phyloP scores from a whole-genome alignment of 2,113 vertebrate genomes.

The Oryzias melastigma region DNA sequence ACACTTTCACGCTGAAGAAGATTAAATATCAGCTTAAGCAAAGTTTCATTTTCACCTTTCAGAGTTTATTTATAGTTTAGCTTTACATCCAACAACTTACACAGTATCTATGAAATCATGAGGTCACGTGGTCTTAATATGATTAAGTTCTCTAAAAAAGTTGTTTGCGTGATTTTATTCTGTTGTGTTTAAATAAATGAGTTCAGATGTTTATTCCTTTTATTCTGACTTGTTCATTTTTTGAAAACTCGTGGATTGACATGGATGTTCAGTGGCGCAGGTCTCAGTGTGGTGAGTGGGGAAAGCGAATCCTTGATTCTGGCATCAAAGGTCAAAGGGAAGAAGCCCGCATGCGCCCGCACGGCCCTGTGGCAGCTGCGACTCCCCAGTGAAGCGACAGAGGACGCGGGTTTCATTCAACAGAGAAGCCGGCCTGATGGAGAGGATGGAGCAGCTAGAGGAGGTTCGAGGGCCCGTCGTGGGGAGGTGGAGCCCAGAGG shows the following conservation, averaged over 20 bases:
- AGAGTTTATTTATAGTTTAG: constrained; percentile 15
- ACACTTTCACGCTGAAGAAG: constrained; percentile 61
- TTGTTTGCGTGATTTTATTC: no score
- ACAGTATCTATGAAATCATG: no score
- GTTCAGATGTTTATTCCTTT: background rate
- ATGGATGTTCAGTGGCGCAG: background rate
- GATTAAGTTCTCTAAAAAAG: no score
- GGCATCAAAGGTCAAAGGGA: constrained; percentile 44
- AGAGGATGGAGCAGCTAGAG: no score
- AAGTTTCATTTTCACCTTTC: constrained; percentile 66
- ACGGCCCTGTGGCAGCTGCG: constrained; percentile 70
- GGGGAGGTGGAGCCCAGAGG: no score
- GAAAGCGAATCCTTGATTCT: background rate
- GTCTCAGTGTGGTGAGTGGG: background rate
- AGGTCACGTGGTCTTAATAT: no score
- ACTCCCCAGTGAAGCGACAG: constrained; percentile 47
- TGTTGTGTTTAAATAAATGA: no score
- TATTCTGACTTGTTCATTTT: background rate
- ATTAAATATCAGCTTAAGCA: constrained; percentile 66
- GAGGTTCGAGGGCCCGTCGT: no score
- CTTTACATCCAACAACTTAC: constrained; percentile 23
- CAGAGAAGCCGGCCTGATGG: background rate
- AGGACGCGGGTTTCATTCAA: constrained; percentile 3
- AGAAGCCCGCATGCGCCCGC: constrained; percentile 15
- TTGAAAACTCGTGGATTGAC: background rate